Percentiles rank a stretch among this genome's conserved stretches.
phyloP scores from a whole-genome alignment of 2,888 invertebrate genomes.

The Miltochrista miniata region DNA sequence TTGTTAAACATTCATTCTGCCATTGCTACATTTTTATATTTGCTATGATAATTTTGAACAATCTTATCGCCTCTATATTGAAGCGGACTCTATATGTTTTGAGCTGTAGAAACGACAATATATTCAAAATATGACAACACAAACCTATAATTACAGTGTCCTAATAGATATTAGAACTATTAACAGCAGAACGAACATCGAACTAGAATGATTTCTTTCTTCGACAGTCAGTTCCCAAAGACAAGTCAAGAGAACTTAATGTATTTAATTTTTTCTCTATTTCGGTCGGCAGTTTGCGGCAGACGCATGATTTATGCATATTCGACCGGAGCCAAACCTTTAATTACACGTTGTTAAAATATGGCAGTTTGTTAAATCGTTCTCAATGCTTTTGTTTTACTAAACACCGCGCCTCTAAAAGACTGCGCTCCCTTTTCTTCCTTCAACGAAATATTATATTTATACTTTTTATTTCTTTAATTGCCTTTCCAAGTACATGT shows the following conservation, averaged over 20 bases:
- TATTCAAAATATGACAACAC: too few relatives aligned
- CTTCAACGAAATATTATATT: constrained; percentile 48
- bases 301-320: constrained; percentile 83
- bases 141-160: too few relatives aligned
- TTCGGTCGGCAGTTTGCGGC: constrained; percentile 82
- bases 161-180: background rate
- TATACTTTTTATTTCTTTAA: constrained; percentile 44
- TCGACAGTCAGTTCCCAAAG: constrained; percentile 40
- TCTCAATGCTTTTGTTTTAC: constrained; percentile 78
- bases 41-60: too few relatives aligned
- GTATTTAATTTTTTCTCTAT: constrained; percentile 83
- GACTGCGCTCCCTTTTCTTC: constrained; percentile 63
- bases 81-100: too few relatives aligned
- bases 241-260: constrained; percentile 62
- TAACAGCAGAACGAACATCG: background rate
- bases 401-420: constrained; percentile 71
- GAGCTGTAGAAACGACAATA: too few relatives aligned
- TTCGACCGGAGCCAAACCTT: constrained; percentile 81
- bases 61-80: too few relatives aligned
- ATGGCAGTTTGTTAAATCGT: constrained; percentile 84
- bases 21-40: too few relatives aligned
- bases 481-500: constrained; percentile 28
- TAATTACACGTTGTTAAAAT: constrained; percentile 84
- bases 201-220: constrained; percentile 26
- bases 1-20: too few relatives aligned